Conservation (phyloP, 1,140 invertebrate species). For the Heliconius nattereri region DNA sequence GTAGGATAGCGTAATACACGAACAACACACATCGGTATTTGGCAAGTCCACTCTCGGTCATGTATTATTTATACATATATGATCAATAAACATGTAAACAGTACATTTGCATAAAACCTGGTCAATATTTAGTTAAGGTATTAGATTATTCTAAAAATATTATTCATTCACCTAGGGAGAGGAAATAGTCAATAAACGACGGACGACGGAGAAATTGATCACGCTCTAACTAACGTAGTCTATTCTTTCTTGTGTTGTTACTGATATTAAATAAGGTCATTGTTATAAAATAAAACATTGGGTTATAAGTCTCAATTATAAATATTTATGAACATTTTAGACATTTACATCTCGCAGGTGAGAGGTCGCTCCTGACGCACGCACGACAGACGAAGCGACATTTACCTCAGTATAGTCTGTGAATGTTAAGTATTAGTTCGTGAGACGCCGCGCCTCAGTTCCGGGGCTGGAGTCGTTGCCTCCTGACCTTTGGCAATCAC, state of each 20-base stretch:
- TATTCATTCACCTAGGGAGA: no score
- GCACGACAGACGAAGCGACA: not conserved
- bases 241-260: not conserved
- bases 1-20: not conserved
- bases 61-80: no score
- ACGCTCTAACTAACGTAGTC: not conserved
- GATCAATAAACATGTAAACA: no score
- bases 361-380: not conserved
- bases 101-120: no score
- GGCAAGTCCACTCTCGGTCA: not conserved
- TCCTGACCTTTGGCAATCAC: not conserved
- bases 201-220: not conserved
- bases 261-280: not conserved
- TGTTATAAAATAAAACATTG: not conserved
- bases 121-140: no score
- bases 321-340: not conserved
- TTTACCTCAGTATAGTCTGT: not conserved
- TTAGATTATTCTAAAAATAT: no score
- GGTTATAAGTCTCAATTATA: not conserved
- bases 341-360: not conserved
- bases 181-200: no score
- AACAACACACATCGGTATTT: not conserved
- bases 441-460: not conserved
- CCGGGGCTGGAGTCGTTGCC: not conserved
- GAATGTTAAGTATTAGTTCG: not conserved